Conservation (phyloP, 2,113 vertebrate species). For the Suncus etruscus region DNA sequence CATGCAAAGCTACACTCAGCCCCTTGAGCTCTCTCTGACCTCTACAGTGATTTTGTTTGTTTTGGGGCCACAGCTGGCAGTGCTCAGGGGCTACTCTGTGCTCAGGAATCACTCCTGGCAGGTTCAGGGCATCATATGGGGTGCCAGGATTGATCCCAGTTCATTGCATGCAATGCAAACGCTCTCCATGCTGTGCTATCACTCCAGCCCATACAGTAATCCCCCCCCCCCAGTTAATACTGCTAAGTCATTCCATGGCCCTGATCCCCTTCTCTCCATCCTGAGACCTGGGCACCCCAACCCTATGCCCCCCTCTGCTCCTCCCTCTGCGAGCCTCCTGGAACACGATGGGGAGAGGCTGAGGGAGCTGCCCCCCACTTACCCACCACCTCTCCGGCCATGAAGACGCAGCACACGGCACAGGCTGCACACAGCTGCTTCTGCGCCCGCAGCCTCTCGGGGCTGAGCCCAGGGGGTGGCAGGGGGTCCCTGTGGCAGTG, state of each 20-base stretch:
- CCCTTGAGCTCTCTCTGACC: too few relatives aligned
- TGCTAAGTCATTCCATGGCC: background rate
- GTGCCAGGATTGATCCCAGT: too few relatives aligned
- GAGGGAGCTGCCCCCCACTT: conserved; percentile 34
- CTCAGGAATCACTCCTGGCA: too few relatives aligned
- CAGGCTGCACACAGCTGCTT: conserved; percentile 95
- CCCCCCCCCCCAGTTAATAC: too few relatives aligned
- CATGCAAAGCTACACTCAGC: too few relatives aligned
- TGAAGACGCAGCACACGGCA: conserved; percentile 94
- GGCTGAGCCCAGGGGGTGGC: conserved; percentile 75
- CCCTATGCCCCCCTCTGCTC: fast-evolving
- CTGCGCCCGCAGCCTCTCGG: conserved; percentile 88
- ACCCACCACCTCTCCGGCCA: conserved; percentile 95
- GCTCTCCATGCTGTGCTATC: too few relatives aligned
- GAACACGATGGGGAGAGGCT: background rate
- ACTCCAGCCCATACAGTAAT: background rate
- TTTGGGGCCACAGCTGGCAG: background rate
- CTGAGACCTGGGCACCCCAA: background rate
- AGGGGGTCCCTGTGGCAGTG: conserved; percentile 72
- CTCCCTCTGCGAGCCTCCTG: background rate
- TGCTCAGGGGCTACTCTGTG: too few relatives aligned
- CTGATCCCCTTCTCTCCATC: background rate
- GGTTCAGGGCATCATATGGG: too few relatives aligned
- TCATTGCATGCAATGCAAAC: too few relatives aligned
- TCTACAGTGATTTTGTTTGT: background rate